Percentiles rank a stretch among this genome's conserved stretches.
Conservation (phyloP, 2,797 vertebrate species). For the Lindbergichthys nudifrons region DNA sequence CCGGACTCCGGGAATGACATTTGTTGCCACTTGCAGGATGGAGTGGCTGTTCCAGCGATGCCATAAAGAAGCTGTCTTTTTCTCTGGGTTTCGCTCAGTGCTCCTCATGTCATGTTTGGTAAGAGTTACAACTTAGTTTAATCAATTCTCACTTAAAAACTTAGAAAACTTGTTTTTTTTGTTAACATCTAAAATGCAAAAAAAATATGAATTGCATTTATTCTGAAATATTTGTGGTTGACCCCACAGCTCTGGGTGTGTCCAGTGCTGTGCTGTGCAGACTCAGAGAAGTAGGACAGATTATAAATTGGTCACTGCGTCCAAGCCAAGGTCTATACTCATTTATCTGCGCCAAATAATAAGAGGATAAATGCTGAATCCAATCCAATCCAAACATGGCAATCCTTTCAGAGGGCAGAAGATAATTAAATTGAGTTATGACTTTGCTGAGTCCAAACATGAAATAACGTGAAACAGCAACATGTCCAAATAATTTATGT, state of each 20-base stretch:
- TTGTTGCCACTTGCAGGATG: conserved; percentile 54
- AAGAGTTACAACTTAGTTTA: conserved; percentile 40
- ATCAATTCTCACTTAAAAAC: conserved; percentile 1
- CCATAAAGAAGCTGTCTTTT: conserved; percentile 56
- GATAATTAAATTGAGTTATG: conserved; percentile 63
- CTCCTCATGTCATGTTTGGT: conserved; percentile 72
- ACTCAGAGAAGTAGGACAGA: conserved; percentile 65
- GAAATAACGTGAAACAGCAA: conserved; percentile 20
- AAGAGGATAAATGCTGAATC: conserved; percentile 70
- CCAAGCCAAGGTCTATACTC: conserved; percentile 51
- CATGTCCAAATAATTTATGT: conserved; percentile 20
- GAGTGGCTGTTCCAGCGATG: conserved; percentile 65
- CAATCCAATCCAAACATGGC: conserved; percentile 56
- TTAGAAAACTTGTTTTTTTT: too few species aligned
- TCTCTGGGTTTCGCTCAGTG: conserved; percentile 51
- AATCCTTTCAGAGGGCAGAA: conserved; percentile 44
- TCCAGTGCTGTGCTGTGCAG: conserved; percentile 5
- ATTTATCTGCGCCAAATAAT: conserved; percentile 68
- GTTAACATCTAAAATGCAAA: background rate
- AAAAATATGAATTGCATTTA: background rate
- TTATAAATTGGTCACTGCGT: conserved; percentile 68
- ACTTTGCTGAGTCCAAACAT: conserved; percentile 12
- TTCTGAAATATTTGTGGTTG: conserved; percentile 12
- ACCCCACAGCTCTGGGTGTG: conserved; percentile 16
- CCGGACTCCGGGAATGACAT: conserved; percentile 49